These are phyloP conservation scores for Mellilla xanthometata DNA, from an alignment of 2,888 invertebrate species.

Conservation along the genomic window DNA sequence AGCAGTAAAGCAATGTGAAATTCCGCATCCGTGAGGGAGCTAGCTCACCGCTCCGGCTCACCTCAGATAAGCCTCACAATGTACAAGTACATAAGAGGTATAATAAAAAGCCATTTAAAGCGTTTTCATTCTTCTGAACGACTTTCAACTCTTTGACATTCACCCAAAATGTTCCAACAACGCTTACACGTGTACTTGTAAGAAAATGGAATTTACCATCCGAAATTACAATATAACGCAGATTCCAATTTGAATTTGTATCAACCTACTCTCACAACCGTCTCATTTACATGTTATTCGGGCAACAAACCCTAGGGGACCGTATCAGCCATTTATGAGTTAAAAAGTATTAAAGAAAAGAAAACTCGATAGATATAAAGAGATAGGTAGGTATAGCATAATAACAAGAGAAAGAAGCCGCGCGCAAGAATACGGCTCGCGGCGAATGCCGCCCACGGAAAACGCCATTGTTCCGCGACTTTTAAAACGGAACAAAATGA, in stretches of 20 bases:
- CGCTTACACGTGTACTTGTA: constrained; percentile 33
- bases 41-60: constrained; percentile 4
- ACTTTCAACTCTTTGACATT: constrained; percentile 25
- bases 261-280: constrained; percentile 48
- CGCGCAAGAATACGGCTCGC: constrained; percentile 77
- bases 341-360: constrained; percentile 80
- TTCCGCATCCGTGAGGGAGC: constrained; percentile 14
- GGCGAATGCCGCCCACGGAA: constrained; percentile 76
- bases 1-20: constrained; percentile 17
- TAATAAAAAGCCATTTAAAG: constrained; percentile 4
- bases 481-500: constrained; percentile 79
- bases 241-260: constrained; percentile 67
- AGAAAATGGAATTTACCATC: constrained; percentile 35
- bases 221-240: constrained; percentile 53
- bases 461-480: constrained; percentile 78
- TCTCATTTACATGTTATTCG: constrained; percentile 82
- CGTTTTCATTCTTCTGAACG: not conserved
- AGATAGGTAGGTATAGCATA: constrained; percentile 66
- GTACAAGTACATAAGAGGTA: not conserved
- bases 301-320: constrained; percentile 77
- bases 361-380: constrained; percentile 77
- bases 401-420: constrained; percentile 75
- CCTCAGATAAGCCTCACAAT: constrained; percentile 6
- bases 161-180: constrained; percentile 23
- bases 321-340: constrained; percentile 81